Percentiles rank a stretch among this genome's conserved stretches.
These are phyloP conservation scores for Manduca sexta DNA, from an alignment of 1,140 invertebrate genomes.

Conservation along the genomic window DNA sequence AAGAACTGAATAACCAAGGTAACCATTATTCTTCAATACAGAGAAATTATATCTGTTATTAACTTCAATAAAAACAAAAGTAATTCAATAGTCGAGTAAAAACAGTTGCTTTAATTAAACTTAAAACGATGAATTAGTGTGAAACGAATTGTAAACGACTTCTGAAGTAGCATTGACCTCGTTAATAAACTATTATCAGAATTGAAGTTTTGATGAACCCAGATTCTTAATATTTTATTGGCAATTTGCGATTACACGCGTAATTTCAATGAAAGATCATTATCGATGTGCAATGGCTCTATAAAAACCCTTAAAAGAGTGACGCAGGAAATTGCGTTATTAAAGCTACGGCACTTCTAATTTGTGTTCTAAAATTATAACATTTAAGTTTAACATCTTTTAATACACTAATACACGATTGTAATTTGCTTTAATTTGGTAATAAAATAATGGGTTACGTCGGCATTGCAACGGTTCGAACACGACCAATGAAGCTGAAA, in stretches of 20 bases:
- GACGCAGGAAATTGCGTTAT: neutral
- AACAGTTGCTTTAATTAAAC: slow-evolving; percentile 1
- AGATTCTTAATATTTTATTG: slow-evolving; percentile 25
- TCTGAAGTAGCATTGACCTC: slow-evolving; percentile 28
- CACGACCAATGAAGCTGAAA: too few relatives aligned
- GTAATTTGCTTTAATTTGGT: too few relatives aligned
- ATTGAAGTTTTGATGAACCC: slow-evolving; percentile 4
- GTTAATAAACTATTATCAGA: slow-evolving; percentile 3
- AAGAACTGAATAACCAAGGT: too few relatives aligned
- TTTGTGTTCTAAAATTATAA: too few relatives aligned
- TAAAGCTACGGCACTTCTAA: too few relatives aligned
- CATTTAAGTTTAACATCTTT: too few relatives aligned
- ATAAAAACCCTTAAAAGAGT: neutral
- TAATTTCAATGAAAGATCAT: slow-evolving; percentile 16
- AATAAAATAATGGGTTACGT: too few relatives aligned
- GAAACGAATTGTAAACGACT: slow-evolving; percentile 14
- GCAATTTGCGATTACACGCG: slow-evolving; percentile 28
- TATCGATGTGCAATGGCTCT: slow-evolving; percentile 2
- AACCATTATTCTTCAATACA: too few relatives aligned
- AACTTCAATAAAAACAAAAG: neutral
- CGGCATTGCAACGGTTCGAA: too few relatives aligned
- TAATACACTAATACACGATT: too few relatives aligned
- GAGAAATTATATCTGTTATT: neutral
- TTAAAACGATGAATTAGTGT: neutral
- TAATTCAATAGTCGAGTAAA: neutral